Base-by-base conservation (phyloP, 2,888 invertebrate species). In the Caenorhabditis doughertyi region DNA sequence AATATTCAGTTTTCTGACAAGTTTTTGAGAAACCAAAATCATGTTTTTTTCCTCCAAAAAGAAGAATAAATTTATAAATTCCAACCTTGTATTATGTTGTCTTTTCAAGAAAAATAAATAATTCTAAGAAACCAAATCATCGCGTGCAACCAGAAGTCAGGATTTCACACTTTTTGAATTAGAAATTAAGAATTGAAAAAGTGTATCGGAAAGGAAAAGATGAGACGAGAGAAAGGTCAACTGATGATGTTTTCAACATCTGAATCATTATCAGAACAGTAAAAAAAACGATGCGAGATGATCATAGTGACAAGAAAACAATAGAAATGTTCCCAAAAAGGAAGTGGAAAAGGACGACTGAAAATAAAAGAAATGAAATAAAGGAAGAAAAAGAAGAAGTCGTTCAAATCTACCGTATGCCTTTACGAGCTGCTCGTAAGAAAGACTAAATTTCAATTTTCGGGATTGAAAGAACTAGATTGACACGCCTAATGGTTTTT, bases 81-180 rank as follows among this genome's bases (percentile, higher is more conserved):
- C 44, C 51, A 35, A 51, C 32, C 51, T n/a, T 65, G 35, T 32
- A 21, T 35, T 51, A 35, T 51, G 49, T 47, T 47, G 44, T 62
- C 62, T 21, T 47, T 13, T 49, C 35, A 64, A 49, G 49, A 27
- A 32, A 32, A 64, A 64, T 64, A 29, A 64, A 64, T 64, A 32
- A 64, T 64, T 64, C 64, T 47, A n/a, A 29, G 9, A 25, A 60
- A 9, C 35, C 35, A 42, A 44, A 47, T 18, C 64, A 47, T 64
- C 49, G 64, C 64, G 64, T 64, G 64, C 21, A 29, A 7, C 35
- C 25, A n/a, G n/a, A 21, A 49, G 23, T 64, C 32, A n/a, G 44
- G 64, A 47, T 64, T 47, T 49, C 27, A 29, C 18, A 49, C 29
- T 49, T 64, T 64, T 47, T 29, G 49, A 64, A 64, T 47, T 64